Conservation (phyloP, 53 echinoderm and acorn worm species). For the Stichopus horrens region DNA sequence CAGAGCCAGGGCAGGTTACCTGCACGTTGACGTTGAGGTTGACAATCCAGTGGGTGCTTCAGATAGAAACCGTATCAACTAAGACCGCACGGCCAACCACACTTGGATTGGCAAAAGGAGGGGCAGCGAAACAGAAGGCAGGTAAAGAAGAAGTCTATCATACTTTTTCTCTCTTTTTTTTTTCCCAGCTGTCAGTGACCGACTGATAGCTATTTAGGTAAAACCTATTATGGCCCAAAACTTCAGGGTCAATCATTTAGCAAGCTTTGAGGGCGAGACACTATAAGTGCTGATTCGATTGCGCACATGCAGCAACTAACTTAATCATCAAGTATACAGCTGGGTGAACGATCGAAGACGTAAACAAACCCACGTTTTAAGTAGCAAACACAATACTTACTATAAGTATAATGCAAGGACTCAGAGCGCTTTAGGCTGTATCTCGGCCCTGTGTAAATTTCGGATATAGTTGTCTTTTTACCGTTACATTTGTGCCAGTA, state of each 20-base stretch:
- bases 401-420: no score
- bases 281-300: no score
- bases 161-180: neutral
- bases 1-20: neutral
- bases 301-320: no score
- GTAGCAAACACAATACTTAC: no score
- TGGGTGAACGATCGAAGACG: no score
- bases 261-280: no score
- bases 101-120: neutral
- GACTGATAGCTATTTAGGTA: neutral
- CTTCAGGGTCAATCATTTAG: neutral
- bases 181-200: neutral
- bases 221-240: neutral
- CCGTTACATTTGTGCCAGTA: no score
- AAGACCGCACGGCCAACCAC: conserved; percentile 32
- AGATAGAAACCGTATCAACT: conserved; percentile 28
- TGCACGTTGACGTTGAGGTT: conserved; percentile 38
- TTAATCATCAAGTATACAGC: no score
- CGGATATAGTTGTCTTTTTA: no score
- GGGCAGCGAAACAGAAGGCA: neutral
- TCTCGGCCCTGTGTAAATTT: no score
- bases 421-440: no score
- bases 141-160: neutral
- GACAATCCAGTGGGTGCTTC: conserved; percentile 26
- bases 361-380: no score